Percentiles rank a stretch among this genome's conserved stretches.
phyloP scores from a whole-genome alignment of 2,113 vertebrate genomes.

The Bombycilla garrulus region DNA sequence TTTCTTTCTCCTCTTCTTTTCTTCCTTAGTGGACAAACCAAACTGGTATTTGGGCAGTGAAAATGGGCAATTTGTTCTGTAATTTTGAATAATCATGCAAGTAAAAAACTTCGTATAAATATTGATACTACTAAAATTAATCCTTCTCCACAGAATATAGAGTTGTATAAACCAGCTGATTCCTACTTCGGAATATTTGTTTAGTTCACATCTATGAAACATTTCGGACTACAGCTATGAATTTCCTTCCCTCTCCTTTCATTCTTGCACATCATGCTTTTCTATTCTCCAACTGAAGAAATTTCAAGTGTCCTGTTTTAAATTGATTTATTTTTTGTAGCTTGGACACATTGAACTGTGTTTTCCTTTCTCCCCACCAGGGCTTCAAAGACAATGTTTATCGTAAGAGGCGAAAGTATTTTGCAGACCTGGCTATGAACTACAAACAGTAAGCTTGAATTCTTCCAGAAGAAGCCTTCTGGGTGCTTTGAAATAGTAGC shows the following conservation, averaged over 20 bases:
- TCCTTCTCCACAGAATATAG: background rate
- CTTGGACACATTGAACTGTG: background rate
- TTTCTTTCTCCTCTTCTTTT: background rate
- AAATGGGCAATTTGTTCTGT: background rate
- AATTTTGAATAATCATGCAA: background rate
- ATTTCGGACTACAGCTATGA: background rate
- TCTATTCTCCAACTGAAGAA: background rate
- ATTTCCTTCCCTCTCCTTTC: background rate
- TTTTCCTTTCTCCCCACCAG: conserved; percentile 61
- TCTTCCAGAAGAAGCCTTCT: background rate
- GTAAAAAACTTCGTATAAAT: background rate
- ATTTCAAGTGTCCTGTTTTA: background rate
- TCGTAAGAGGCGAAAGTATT: conserved; percentile 93
- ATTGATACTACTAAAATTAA: background rate
- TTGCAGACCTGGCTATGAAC: conserved; percentile 93
- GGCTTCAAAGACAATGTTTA: conserved; percentile 99
- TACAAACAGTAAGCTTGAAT: conserved; percentile 87
- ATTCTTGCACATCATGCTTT: background rate
- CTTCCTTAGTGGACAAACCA: background rate
- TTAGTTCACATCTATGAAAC: background rate
- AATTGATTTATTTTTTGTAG: background rate
- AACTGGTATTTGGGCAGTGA: background rate
- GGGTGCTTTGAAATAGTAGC: background rate
- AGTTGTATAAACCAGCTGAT: background rate
- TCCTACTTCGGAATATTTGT: background rate